Base-by-base conservation (phyloP, 1,140 invertebrate species). In the Zaprionus kolodkinae region DNA sequence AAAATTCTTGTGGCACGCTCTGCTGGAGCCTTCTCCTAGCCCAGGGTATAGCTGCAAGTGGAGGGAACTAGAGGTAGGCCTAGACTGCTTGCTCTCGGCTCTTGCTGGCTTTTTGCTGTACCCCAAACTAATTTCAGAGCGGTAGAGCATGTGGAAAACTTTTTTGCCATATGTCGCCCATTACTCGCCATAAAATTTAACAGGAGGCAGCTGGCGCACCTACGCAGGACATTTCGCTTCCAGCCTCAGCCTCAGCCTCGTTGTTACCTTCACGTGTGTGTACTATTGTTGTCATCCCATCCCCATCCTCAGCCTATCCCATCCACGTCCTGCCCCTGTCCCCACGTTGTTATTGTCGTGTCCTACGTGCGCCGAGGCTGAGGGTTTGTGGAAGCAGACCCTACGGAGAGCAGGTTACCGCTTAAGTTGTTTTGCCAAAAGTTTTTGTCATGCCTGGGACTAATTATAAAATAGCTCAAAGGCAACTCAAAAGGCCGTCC, bases 381-480 rank as follows among this genome's bases (percentile, higher is more conserved):
- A 78, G 21, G 81, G 73, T 73, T 85, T 81, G 36, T 72, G 74
- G 80, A 75, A 88, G 75, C 67, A 77, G 73, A 88, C 84, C 83
- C 66, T 60, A 72, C 74, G 59, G 71, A 56, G 50, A 63, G 54
- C 71, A 36, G 59, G 21, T 55, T 72, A 83, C 48, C 79, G 70
- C 74, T 84, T 87, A 88, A 87, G 84, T 89, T 87, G 85, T 89
- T 88, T 79, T 87, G 84, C 77, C 85, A 88, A 84, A 87, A 87
- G 48, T 89, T 87, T 85, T 89, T 85, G 85, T 85, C 85, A 85
- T 89, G 86, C 78, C 86, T 89, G 85, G 81, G 81, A 85, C 85
- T 89, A 89, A 89, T 89, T 89, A 89, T 89, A 89, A 89, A 89
- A 89, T 89, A 89, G 85, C 85, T 89, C 81, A 89, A 89, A 89